Evolutionary conservation across 2,113 vertebrate species (phyloP), one percentile per base, ranked within the genome.

Genomic region (Pao palembangensis): DNA sequence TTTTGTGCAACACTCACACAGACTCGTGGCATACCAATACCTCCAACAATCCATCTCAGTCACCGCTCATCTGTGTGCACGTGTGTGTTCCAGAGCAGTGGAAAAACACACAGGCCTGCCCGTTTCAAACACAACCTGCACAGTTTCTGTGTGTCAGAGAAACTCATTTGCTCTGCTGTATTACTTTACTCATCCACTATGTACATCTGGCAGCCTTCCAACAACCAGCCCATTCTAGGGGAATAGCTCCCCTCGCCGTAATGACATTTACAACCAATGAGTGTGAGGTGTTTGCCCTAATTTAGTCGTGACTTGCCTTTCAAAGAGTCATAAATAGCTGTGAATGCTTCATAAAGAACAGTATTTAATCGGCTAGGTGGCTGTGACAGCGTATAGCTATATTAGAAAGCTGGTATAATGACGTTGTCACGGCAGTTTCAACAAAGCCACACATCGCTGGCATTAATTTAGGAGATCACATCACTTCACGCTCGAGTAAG

Each of bases 281-380:
- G 67, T n/a, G 74, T 4, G 47, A 61, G 69, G 42, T 41, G 55
- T 50, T 47, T 58, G 72, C 61, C 61, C 69, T 72, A 80, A 86
- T 82, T 82, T 75, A 82, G 65, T 67, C 67, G 58, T 82, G 81
- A 78, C 77, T 76, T 34, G 70, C 72, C 67, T 79, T 79, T 76
- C 75, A 80, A 59, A 65, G 65, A 61, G 58, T 75, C 69, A 50
- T 81, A 86, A 81, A 80, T 76, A 71, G 69, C 70, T 71, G 84
- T 69, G 58, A 64, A 69, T 23, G 34, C 61, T 79, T 79, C 64
- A 71, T 49, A 71, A 79, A 63, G 8, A 14, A 14, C 20, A 51
- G 21, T 6, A 15, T 17, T 44, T 44, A 25, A 58, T 55, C 4
- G 60, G 52, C 41, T 60, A 0, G 31, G 73, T 53, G 56, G 75